Evolutionary conservation across 2,888 invertebrate genomes (phyloP), one percentile per base, ranked within the genome.

Genomic region (Tachina lurida): DNA sequence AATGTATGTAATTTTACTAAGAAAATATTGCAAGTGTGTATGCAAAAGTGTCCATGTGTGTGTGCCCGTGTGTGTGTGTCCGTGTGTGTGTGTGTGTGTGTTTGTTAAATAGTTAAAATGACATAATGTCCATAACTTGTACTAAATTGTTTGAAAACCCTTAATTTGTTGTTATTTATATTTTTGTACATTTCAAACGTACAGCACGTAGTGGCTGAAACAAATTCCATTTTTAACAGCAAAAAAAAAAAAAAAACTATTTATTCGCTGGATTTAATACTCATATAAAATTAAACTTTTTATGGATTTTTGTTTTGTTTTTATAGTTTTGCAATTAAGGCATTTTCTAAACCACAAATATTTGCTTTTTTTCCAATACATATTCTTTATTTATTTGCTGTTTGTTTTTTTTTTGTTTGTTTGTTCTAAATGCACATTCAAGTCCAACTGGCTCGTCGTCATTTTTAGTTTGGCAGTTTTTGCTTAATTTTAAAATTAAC

Each of bases 321-420:
- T 67, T 67, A 15, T 47, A 62, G 43, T 67, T 85, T 74, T 75
- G 49, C 85, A 79, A 82, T 85, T 83, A 85, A 82, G 83, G 65
- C 85, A 85, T 79, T 78, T 85, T 78, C 75, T 75, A 85, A 83
- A 83, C 85, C 85, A 74, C 83, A 85, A 85, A 85, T 83, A 85
- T 85, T 85, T 83, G 75, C 17, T 80, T 58, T 22, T 22, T 73
- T 74, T 67, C 43, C 45, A 80, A 67, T 80, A 74, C 31, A 17
- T 67, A 47, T 52, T 39, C 17, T 17, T 54, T 54, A 10, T 41
- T 54, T 65, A 43, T 73, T 31, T 4, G 9, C 54, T 43, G 17
- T 31, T 67, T n/a, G 0, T 67, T 65, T 17, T 60, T 2, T 67
- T 65, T 17, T 60, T 62, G 2, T 65, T 62, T n/a, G 43, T 77